Conservation (phyloP, 2,797 vertebrate species). For the Rhyacichthys aspro region DNA sequence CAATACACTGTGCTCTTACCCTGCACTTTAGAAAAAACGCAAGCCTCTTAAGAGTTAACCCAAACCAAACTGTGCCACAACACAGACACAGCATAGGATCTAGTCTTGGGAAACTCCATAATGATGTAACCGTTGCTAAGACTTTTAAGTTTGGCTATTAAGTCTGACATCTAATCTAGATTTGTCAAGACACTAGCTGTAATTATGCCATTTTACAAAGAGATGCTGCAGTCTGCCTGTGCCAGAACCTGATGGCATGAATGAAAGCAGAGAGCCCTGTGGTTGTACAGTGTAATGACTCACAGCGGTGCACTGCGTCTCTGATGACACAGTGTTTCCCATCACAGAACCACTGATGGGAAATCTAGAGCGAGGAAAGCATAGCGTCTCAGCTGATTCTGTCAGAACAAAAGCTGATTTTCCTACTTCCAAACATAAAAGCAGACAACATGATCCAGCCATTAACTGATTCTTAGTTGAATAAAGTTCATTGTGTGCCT, state of each 20-base stretch:
- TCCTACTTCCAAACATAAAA: constrained; percentile 23
- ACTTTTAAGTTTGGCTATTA: constrained; percentile 37
- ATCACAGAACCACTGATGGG: constrained; percentile 55
- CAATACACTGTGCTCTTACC: too few species aligned
- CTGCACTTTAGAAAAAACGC: too few species aligned
- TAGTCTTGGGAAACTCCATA: constrained; percentile 34
- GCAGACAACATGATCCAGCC: constrained; percentile 12
- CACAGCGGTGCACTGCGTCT: constrained; percentile 55
- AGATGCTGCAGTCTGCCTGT: constrained; percentile 56
- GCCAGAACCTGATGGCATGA: constrained; percentile 61
- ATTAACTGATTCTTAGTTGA: too few species aligned
- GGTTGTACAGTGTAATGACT: constrained; percentile 64
- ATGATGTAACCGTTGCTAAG: constrained; percentile 41
- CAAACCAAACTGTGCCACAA: too few species aligned
- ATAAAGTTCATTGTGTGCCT: too few species aligned
- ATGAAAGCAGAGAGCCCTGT: constrained; percentile 64
- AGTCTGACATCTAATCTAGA: constrained; percentile 40
- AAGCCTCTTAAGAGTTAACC: too few species aligned
- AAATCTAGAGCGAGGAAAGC: too few species aligned
- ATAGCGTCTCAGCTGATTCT: constrained; percentile 43
- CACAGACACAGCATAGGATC: constrained; percentile 26
- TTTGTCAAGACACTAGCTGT: constrained; percentile 54
- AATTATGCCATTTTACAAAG: constrained; percentile 52
- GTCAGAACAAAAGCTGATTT: constrained; percentile 55
- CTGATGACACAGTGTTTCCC: constrained; percentile 69